A percentile compares a stretch with the other conserved stretches of the same genome.
These are phyloP conservation scores for Labrus mixtus DNA, from an alignment of 2,113 vertebrate species.

Conservation along the genomic window DNA sequence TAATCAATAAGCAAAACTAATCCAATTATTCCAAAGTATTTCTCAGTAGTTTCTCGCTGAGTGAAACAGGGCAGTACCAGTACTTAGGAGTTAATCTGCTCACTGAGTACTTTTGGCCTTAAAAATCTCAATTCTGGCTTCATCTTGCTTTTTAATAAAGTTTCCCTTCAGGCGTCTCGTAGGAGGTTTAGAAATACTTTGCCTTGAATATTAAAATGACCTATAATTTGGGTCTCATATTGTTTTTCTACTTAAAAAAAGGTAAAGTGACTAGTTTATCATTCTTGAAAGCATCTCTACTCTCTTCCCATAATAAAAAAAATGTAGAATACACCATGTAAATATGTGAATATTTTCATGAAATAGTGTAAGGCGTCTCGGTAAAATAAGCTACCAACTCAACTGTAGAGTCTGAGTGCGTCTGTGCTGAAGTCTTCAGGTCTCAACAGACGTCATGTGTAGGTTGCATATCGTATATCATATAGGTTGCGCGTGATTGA, in stretches of 20 bases:
- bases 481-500: not conserved
- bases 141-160: not conserved
- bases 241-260: not conserved
- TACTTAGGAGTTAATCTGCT: not conserved
- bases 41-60: not conserved
- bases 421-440: not conserved
- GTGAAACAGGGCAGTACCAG: not conserved
- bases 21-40: not conserved
- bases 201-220: not conserved
- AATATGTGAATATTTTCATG: not conserved
- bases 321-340: not conserved
- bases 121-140: not conserved
- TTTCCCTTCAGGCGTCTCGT: not conserved
- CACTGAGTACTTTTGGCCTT: not conserved
- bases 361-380: too few species aligned
- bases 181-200: not conserved
- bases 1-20: conserved; percentile 16
- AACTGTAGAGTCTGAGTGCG: not conserved
- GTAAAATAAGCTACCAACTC: not conserved
- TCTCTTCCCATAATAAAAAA: not conserved
- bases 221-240: not conserved
- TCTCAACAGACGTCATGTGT: not conserved
- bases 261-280: not conserved
- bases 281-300: not conserved
- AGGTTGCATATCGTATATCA: not conserved